Base-by-base conservation (phyloP, 37 sponge, comb jelly and placozoan genomes). In the Cliona cf. orientalis region DNA sequence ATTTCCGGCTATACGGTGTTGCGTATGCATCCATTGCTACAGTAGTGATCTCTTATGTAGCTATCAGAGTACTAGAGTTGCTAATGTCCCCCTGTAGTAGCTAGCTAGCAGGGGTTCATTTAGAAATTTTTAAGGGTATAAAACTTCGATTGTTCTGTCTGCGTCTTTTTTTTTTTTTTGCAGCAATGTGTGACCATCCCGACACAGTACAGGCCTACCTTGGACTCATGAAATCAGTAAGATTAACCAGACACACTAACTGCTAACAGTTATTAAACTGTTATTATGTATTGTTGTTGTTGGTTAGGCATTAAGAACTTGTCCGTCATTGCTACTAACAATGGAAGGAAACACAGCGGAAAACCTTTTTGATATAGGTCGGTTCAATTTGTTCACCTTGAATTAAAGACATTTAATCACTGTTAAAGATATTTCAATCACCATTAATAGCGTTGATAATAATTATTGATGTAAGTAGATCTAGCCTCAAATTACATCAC, bases 201-300 rank as follows among this genome's bases (percentile, higher is more conserved):
- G 80, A 78, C 33, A 49, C 40, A n/a, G 71, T 86, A 2, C 80
- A 86, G 58, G 34, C 87, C 28, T 86, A 64, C 65, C 67, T 86
- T 4, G 42, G 59, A 7, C 80, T 80, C 40, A 80, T 69, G 69
- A 34, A 58, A 1, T 28, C 69, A 35, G 80, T 80, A 69, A 46
- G 79, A 33, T 21, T 6, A n/a, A 6, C 6, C 42, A 42, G 22
- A 71, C 42, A 45, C 5, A 17, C 44, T 44, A 19, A 26, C 49
- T 71, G 45, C 5, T 43, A n/a, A 71, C 21, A 32, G 22, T 43
- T 45, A 3, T 19, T 35, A 53, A 25, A 2, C 35, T 5, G 5
- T 41, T 3, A 62, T 45, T 74, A 19, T 58, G 7, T 2, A 28
- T 42, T 61, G 36, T 25, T 6, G 19, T 37, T 7, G 32, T 67